Base-by-base conservation (phyloP, 2,797 vertebrate genomes). In the Todus mexicanus region DNA sequence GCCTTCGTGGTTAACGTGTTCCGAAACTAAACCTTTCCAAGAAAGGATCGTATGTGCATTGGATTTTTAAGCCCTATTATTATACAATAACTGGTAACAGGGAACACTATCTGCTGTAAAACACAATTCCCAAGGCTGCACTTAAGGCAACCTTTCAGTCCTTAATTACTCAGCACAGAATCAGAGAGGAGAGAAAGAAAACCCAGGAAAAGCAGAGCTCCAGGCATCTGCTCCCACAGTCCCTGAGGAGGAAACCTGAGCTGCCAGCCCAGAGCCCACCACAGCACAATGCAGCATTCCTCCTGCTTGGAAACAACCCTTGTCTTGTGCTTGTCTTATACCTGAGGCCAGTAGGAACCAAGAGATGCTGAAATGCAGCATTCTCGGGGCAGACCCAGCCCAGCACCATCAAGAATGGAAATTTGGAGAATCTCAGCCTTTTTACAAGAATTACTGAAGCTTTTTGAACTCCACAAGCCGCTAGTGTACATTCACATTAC, bases 121-220 rank as follows among this genome's bases (percentile, higher is more conserved):
- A 78, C 25, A 76, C 9, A 4, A 82, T 90, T 95, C 84, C 81
- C 93, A 92, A 82, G 86, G 90, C 92, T 80, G 45, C 90, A 92
- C 87, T 95, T 90, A 81, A 91, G 53, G 47, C 80, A 94, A 43
- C 82, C 50, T 93, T 93, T 93, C 83, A 86, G 66, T 64, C 51
- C 76, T 73, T 93, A 93, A 94, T 92, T 91, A 84, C 45, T 45
- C 27, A 23, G 33, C 71, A n/a, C 38, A 61, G 69, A 92, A 80
- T 47, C 45, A 35, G 78, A 94, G 51, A 74, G 45, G 37, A 87
- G 64, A 93, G 48, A 81, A 81, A 76, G 74, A 84, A 91, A 91
- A 61, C 23, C 76, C 37, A 64, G 68, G 45, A 27, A 85, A 77
- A 90, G 53, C 0, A 1, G 27, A 70, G 74, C 65, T 91, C 81